Conservation (phyloP, 1,140 invertebrate species). For the Babylonia areolata region DNA sequence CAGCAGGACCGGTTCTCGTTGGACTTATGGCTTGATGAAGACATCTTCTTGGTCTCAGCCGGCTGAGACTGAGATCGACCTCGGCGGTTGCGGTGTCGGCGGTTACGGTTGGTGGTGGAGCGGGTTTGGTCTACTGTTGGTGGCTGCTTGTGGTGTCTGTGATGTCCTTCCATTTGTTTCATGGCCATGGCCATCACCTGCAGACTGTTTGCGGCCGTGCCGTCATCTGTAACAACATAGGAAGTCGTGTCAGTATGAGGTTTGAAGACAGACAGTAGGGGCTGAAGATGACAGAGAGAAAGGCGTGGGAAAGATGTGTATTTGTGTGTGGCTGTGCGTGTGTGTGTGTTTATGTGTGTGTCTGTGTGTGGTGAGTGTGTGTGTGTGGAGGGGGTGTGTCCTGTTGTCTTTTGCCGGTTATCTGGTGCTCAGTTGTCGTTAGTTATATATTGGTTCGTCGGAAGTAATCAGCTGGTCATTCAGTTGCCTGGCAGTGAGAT, state of each 20-base stretch:
- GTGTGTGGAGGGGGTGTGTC: too few relatives aligned
- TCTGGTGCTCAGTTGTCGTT: too few relatives aligned
- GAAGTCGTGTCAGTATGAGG: background rate
- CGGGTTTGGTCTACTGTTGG: background rate
- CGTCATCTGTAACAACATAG: background rate
- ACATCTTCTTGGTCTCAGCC: background rate
- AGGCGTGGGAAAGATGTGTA: background rate
- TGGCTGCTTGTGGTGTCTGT: background rate
- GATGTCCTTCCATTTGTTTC: background rate
- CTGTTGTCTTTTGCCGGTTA: too few relatives aligned
- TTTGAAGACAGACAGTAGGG: background rate
- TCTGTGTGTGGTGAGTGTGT: too few relatives aligned
- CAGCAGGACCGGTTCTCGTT: conserved; percentile 7
- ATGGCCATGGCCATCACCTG: background rate
- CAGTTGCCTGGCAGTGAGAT: too few relatives aligned
- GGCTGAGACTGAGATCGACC: background rate
- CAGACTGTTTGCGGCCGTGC: background rate
- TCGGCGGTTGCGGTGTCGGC: background rate
- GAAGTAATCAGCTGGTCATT: too few relatives aligned
- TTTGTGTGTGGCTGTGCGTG: too few relatives aligned
- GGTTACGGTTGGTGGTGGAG: background rate
- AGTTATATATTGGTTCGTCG: too few relatives aligned
- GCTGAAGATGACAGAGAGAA: background rate
- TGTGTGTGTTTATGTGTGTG: too few relatives aligned
- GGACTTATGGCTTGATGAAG: background rate